These are phyloP conservation scores for Pyxicephalus adspersus DNA, from an alignment of 2,113 vertebrate genomes.

Conservation along the genomic window DNA sequence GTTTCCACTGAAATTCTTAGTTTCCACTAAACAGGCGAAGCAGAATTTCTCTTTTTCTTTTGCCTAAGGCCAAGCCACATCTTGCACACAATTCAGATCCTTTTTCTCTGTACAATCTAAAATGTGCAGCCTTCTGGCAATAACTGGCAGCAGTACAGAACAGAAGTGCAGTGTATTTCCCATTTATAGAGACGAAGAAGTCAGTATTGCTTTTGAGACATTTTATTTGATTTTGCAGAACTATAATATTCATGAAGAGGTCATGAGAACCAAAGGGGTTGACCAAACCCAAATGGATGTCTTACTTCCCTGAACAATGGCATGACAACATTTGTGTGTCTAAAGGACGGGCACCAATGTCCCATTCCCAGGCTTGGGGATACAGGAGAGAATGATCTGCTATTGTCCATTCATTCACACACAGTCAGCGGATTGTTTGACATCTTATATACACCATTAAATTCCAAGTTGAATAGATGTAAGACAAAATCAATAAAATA, in stretches of 20 bases:
- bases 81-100: too few species aligned
- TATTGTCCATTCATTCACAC: background rate
- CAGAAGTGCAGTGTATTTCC: background rate
- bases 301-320: conserved; percentile 3
- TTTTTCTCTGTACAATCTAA: too few species aligned
- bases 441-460: background rate
- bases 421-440: background rate
- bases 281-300: conserved; percentile 4
- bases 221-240: conserved; percentile 24
- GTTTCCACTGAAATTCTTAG: too few species aligned
- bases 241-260: conserved; percentile 23
- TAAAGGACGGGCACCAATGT: background rate
- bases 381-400: background rate
- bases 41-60: too few species aligned
- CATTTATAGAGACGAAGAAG: background rate
- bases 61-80: too few species aligned
- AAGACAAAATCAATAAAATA: too few species aligned
- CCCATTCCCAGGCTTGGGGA: conserved; percentile 11
- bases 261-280: conserved; percentile 21
- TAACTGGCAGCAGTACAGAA: too few species aligned
- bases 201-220: background rate
- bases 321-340: background rate
- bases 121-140: too few species aligned
- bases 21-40: too few species aligned
- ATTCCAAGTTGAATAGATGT: background rate